Base-by-base conservation (phyloP, 1,140 invertebrate genomes). In the Drosophila kohkoa region DNA sequence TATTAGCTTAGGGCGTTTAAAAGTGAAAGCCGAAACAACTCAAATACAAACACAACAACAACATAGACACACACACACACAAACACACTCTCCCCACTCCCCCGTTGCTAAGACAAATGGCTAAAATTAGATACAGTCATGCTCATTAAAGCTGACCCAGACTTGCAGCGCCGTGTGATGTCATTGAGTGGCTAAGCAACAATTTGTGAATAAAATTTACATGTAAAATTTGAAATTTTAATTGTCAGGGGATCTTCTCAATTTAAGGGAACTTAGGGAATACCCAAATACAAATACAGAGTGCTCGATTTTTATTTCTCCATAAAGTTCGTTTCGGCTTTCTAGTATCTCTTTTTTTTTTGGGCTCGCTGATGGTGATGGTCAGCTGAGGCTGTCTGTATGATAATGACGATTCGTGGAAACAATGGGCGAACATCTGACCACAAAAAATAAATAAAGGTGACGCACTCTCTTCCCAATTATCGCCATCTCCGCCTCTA, bases 351-450 rank as follows among this genome's bases (percentile, higher is more conserved):
- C 20, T 25, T 25, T 25, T 25, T 20, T 25, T 25, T 43, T 43
- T 13, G 41, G 4, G n/a, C 5, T 13, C 16, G 38, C 52, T 32
- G 46, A 52, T 51, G 57, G 13, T 20, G 57, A 25, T 25, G 20
- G 15, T 65, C 49, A 32, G 49, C 35, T 64, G 60, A 62, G 58
- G 35, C 68, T 51, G 43, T 28, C 8, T 58, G 38, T 43, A 28
- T 45, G 52, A 64, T 74, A 63, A 60, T 55, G 45, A 65, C 28
- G 13, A 43, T 66, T 71, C 67, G 72, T 64, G 72, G 72, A 75
- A 75, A 32, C 43, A 55, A 32, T 63, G 48, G n/a, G 13, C 49
- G 32, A 20, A 30, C 13, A 32, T 32, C 30, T 6, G 54, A 57
- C 52, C 52, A 67, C 15, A 63, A 54, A 25, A 52, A 16, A 45